phyloP scores from a whole-genome alignment of 1,140 invertebrate genomes.

The Eciton burchellii region DNA sequence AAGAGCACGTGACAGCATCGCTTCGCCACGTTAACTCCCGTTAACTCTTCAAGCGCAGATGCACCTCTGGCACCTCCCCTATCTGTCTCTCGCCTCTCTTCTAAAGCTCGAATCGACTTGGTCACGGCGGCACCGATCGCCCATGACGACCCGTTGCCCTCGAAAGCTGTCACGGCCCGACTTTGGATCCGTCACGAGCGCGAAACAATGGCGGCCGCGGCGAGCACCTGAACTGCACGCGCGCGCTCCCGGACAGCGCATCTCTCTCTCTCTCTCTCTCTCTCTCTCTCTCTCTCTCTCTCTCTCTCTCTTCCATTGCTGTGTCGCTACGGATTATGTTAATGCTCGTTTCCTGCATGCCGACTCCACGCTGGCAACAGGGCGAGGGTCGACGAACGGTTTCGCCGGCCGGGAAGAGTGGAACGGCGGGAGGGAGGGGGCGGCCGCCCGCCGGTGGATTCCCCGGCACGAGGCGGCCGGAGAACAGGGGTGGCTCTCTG shows the following conservation, averaged over 20 bases:
- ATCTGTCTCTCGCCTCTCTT: background rate
- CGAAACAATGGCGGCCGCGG: slow-evolving; percentile 47
- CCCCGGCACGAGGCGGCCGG: slow-evolving; percentile 72
- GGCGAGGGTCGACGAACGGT: slow-evolving; percentile 27
- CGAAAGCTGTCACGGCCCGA: slow-evolving; percentile 61
- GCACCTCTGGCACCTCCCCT: background rate
- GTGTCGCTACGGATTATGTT: slow-evolving; percentile 79
- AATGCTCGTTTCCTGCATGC: slow-evolving; percentile 73
- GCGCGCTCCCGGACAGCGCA: no score
- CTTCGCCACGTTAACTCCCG: background rate
- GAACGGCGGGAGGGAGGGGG: slow-evolving; percentile 43
- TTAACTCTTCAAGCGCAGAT: background rate
- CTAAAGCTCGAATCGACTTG: slow-evolving; percentile 14
- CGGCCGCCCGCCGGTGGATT: no score
- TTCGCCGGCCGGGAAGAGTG: slow-evolving; percentile 5
- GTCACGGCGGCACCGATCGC: slow-evolving; percentile 29
- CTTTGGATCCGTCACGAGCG: slow-evolving; percentile 39
- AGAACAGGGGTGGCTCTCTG: slow-evolving; percentile 71
- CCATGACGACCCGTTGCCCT: slow-evolving; percentile 52
- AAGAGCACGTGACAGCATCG: no score
- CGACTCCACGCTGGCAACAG: slow-evolving; percentile 36
- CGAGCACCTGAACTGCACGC: slow-evolving; percentile 61
- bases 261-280: no score
- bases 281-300: no score
- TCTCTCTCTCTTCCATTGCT: slow-evolving; percentile 50